These are phyloP conservation scores for Cecidostiba fungosa DNA, from an alignment of 2,888 invertebrate species.

Conservation along the genomic window DNA sequence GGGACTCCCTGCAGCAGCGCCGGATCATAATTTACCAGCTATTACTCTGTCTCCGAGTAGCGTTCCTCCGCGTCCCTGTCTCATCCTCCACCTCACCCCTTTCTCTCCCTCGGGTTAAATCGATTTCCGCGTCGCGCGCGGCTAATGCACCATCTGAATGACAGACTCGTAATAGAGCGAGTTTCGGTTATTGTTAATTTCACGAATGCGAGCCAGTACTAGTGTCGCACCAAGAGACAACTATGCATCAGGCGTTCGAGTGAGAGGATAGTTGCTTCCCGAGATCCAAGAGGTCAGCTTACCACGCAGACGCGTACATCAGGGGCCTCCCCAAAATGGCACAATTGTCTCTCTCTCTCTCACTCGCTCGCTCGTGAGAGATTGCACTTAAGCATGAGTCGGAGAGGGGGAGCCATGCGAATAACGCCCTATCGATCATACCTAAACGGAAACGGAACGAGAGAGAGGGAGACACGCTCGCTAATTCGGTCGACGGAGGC, in stretches of 20 bases:
- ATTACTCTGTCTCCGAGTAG: conserved; percentile 47
- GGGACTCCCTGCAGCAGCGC: not conserved
- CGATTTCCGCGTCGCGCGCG: conserved; percentile 44
- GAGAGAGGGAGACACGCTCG: conserved; percentile 15
- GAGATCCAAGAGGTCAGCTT: conserved; percentile 5
- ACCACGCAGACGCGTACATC: not conserved
- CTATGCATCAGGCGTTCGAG: no score
- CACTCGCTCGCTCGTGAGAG: conserved; percentile 14
- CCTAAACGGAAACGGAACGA: conserved; percentile 42
- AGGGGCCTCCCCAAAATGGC: not conserved
- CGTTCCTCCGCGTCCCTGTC: conserved; percentile 32
- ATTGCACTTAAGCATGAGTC: conserved; percentile 46
- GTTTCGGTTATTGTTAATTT: conserved; percentile 64
- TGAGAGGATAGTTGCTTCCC: not conserved
- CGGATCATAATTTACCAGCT: conserved; percentile 53
- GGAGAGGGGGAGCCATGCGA: conserved; percentile 34
- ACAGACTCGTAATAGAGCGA: conserved; percentile 59
- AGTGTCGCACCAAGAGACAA: not conserved
- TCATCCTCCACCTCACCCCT: not conserved
- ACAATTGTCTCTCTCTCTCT: not conserved
- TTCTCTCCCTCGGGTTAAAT: conserved; percentile 42
- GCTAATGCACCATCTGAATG: conserved; percentile 54
- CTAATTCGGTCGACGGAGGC: conserved; percentile 46
- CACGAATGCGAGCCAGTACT: conserved; percentile 34
- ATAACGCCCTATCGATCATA: conserved; percentile 56